phyloP scores from a whole-genome alignment of 1,140 invertebrate genomes.

The Protaetia brevitarsis region DNA sequence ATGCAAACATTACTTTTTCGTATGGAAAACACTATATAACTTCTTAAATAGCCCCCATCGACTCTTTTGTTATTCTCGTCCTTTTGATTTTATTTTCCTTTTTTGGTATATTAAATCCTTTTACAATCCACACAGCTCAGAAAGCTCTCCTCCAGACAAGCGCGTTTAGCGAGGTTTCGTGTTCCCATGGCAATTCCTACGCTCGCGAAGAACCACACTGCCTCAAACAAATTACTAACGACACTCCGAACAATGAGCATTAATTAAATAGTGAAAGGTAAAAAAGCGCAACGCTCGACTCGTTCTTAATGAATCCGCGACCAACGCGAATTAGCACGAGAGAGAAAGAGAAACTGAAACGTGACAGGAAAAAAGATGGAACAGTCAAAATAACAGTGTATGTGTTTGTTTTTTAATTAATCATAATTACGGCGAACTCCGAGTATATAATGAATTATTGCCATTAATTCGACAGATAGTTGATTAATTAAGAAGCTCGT shows the following conservation, averaged over 20 bases:
- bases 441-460: slow-evolving; percentile 7
- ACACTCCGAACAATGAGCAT: neutral
- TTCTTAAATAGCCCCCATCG: too few species aligned
- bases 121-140: too few species aligned
- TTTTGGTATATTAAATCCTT: too few species aligned
- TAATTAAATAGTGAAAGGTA: slow-evolving; percentile 4
- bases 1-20: too few species aligned
- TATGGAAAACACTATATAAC: too few species aligned
- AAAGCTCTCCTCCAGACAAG: too few species aligned
- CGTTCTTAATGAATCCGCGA: neutral
- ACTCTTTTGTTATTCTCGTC: too few species aligned
- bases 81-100: too few species aligned
- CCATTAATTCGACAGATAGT: neutral
- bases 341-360: too few species aligned
- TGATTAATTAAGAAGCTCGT: neutral
- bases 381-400: slow-evolving; percentile 6
- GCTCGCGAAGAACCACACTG: neutral
- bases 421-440: neutral
- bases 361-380: neutral
- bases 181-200: too few species aligned
- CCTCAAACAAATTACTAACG: neutral
- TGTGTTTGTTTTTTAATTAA: slow-evolving; percentile 19
- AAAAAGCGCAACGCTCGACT: neutral
- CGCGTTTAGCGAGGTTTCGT: too few species aligned
- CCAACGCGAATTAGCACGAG: neutral